Percentiles rank a stretch among this genome's conserved stretches.
phyloP scores from a whole-genome alignment of 2,888 invertebrate species.

The Caenorhabditis afra region DNA sequence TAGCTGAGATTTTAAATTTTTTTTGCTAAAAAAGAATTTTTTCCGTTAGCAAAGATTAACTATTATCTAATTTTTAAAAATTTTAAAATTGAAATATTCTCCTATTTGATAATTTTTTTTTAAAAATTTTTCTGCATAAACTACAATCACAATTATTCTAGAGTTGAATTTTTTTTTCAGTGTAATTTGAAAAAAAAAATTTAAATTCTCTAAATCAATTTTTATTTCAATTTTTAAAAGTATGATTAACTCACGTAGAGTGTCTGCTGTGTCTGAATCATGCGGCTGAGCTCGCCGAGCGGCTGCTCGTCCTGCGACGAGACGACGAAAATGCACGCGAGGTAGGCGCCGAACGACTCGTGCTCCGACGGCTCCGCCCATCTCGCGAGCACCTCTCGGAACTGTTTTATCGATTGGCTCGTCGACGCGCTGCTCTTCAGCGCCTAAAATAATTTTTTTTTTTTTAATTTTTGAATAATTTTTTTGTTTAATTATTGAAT shows the following conservation, averaged over 20 bases:
- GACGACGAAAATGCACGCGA: constrained; percentile 83
- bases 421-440: constrained; percentile 39
- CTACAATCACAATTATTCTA: too few species aligned
- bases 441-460: constrained; percentile 50
- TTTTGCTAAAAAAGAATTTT: too few species aligned
- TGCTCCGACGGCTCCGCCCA: constrained; percentile 86
- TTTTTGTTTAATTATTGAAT: background rate
- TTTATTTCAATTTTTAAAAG: background rate
- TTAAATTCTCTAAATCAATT: too few species aligned
- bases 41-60: too few species aligned
- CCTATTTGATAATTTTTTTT: too few species aligned
- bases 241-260: constrained; percentile 84
- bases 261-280: constrained; percentile 88
- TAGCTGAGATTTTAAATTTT: too few species aligned
- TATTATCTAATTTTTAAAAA: too few species aligned
- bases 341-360: constrained; percentile 88
- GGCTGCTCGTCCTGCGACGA: constrained; percentile 84
- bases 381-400: constrained; percentile 45
- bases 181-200: too few species aligned
- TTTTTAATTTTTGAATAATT: background rate
- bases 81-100: too few species aligned
- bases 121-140: too few species aligned
- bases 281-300: constrained; percentile 88
- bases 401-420: constrained; percentile 34
- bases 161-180: too few species aligned